Percentiles rank a stretch among this genome's conserved stretches.
phyloP scores from a whole-genome alignment of 2,888 invertebrate species.

The Lathronympha strigana region DNA sequence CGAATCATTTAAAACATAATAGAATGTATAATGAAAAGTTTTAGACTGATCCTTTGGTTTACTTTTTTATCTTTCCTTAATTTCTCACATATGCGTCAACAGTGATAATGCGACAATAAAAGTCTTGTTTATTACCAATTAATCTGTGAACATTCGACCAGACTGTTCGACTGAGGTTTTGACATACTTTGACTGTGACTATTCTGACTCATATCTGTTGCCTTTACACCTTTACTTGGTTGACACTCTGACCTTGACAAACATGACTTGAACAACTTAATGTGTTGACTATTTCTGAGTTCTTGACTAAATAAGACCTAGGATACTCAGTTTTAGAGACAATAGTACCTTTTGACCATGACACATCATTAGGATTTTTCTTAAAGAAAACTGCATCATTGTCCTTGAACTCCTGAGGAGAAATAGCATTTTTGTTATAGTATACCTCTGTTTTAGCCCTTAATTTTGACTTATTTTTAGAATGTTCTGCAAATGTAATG shows the following conservation, averaged over 20 bases:
- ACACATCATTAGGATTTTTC: slow-evolving; percentile 1
- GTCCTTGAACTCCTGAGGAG: background rate
- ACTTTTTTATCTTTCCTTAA: background rate
- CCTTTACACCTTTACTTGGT: background rate
- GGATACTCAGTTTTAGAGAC: background rate
- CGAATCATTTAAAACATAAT: background rate
- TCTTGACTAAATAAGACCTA: background rate
- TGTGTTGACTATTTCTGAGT: slow-evolving; percentile 1
- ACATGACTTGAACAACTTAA: slow-evolving; percentile 16
- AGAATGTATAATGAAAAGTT: background rate
- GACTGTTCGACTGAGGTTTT: background rate
- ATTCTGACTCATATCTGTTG: too few relatives aligned
- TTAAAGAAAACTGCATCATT: slow-evolving; percentile 2
- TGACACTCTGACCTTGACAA: slow-evolving; percentile 7
- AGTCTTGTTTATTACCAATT: background rate
- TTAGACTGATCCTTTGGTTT: too few relatives aligned
- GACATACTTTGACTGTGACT: background rate
- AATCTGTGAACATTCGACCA: background rate
- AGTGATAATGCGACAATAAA: too few relatives aligned
- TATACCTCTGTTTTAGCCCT: background rate
- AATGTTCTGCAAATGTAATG: slow-evolving; percentile 9
- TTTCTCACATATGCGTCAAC: too few relatives aligned
- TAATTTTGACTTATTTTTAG: background rate
- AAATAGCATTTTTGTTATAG: background rate
- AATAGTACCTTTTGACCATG: slow-evolving; percentile 9